phyloP scores from a whole-genome alignment of 64 coral and sea anemone species.

The Stylophora pistillata region DNA sequence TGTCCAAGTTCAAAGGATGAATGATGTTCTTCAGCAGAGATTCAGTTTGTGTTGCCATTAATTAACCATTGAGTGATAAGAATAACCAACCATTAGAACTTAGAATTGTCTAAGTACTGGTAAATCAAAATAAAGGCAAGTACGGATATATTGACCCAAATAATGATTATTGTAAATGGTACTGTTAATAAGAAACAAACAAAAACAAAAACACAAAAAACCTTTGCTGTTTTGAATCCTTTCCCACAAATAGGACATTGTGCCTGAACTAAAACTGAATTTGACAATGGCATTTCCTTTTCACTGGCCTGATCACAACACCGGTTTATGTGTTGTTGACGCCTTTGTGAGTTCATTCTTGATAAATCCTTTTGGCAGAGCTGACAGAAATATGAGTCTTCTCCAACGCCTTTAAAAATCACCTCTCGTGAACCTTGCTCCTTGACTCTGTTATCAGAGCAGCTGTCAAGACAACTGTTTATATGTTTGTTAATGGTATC shows the following conservation, averaged over 20 bases:
- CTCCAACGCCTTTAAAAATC: background rate
- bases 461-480: constrained; percentile 64
- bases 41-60: too few relatives aligned
- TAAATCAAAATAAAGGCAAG: too few relatives aligned
- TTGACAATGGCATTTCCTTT: background rate
- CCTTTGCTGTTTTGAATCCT: constrained; percentile 72
- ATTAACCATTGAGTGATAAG: too few relatives aligned
- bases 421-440: background rate
- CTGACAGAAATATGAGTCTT: constrained; percentile 81
- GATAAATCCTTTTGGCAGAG: constrained; percentile 92
- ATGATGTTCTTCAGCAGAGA: too few relatives aligned
- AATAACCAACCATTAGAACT: too few relatives aligned
- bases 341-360: constrained; percentile 87
- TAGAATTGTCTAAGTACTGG: too few relatives aligned
- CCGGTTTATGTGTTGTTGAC: constrained; percentile 89
- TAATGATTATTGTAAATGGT: background rate
- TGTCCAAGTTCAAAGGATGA: too few relatives aligned
- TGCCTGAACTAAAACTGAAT: background rate
- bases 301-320: constrained; percentile 81
- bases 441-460: background rate
- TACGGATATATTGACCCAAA: too few relatives aligned
- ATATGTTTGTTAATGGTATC: constrained; percentile 59
- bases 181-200: background rate
- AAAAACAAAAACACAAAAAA: background rate
- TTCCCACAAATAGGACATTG: constrained; percentile 70